Evolutionary conservation across 2,888 invertebrate species (phyloP).

Genomic region (Noctua fimbriata): DNA sequence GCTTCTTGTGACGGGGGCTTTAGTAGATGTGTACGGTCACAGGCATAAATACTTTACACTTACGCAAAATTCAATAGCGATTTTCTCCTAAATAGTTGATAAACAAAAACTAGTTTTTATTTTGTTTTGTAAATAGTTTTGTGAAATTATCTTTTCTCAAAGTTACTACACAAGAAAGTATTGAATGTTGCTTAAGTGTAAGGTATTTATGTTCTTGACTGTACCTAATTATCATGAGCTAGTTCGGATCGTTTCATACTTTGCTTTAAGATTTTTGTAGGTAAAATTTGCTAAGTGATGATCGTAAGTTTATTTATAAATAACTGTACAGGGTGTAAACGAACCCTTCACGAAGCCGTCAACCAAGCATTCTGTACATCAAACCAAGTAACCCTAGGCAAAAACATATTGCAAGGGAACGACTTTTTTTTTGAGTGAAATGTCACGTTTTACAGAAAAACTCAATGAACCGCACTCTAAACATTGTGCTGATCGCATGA

Average conservation of each 20-base stretch:
- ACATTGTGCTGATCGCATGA: too few species aligned
- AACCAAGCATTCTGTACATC: too few species aligned
- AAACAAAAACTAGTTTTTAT: neutral
- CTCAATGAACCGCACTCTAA: too few species aligned
- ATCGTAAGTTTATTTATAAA: neutral
- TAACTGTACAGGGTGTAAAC: too few species aligned
- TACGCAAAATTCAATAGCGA: neutral
- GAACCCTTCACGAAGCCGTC: too few species aligned
- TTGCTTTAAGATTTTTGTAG: neutral
- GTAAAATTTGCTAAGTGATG: neutral
- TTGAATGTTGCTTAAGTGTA: neutral
- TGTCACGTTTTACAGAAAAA: too few species aligned
- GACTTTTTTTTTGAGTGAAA: too few species aligned
- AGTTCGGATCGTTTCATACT: neutral
- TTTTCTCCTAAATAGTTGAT: neutral
- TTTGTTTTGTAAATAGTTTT: neutral
- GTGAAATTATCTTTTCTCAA: neutral
- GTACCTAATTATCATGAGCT: neutral
- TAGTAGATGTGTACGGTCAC: neutral
- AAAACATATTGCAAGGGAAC: too few species aligned
- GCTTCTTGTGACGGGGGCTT: too few species aligned
- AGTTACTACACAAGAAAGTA: neutral
- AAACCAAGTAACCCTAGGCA: too few species aligned
- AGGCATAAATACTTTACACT: neutral
- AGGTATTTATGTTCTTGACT: neutral